These are phyloP conservation scores for Podilymbus podiceps DNA, from an alignment of 2,113 vertebrate genomes.

Conservation along the genomic window DNA sequence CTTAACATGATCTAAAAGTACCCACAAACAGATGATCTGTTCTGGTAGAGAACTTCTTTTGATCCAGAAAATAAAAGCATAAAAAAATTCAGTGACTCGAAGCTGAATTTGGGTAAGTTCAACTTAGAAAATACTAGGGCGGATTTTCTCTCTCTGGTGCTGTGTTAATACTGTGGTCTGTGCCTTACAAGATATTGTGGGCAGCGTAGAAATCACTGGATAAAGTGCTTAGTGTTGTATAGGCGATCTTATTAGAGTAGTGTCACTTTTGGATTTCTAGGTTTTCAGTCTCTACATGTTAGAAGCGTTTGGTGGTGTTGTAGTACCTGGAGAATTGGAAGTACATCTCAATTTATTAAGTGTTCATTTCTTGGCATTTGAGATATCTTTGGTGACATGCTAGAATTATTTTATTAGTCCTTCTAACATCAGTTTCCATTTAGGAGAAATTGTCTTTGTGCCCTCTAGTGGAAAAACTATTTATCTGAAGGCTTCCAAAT, in stretches of 20 bases:
- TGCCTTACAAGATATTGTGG: background rate
- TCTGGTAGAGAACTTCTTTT: background rate
- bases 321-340: background rate
- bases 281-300: background rate
- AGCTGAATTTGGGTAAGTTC: background rate
- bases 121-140: background rate
- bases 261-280: background rate
- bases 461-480: constrained; percentile 60
- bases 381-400: background rate
- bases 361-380: background rate
- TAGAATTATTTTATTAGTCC: background rate
- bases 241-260: background rate
- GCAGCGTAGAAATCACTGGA: background rate
- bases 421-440: background rate
- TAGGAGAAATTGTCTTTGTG: constrained; percentile 49
- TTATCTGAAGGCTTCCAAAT: background rate
- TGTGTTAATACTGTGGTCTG: background rate
- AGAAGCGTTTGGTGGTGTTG: background rate
- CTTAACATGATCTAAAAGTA: background rate
- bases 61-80: background rate
- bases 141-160: background rate
- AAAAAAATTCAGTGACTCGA: background rate
- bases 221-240: background rate
- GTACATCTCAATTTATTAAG: background rate
- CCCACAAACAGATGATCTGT: background rate